Conservation (phyloP, 2,888 invertebrate genomes). For the Xanthia togata region DNA sequence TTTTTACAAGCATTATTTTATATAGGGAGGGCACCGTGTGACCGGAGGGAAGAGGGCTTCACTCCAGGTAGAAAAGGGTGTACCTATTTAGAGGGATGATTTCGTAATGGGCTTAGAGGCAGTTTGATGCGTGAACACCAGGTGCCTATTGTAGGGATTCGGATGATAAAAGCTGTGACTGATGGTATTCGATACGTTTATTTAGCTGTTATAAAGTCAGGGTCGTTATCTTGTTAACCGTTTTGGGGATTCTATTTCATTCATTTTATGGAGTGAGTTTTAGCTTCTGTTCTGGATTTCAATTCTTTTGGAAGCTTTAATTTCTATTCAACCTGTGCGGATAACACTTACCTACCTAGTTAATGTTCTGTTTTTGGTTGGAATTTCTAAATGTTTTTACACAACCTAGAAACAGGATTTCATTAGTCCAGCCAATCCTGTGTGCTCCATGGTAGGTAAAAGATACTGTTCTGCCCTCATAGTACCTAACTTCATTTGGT, state of each 20-base stretch:
- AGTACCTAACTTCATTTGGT: too few relatives aligned
- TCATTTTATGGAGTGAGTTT: background rate
- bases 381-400: background rate
- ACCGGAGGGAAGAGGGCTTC: conserved; percentile 72
- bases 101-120: conserved; percentile 80
- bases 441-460: too few relatives aligned
- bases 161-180: conserved; percentile 58
- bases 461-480: too few relatives aligned
- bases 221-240: conserved; percentile 29
- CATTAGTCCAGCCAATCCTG: too few relatives aligned
- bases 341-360: background rate
- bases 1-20: conserved; percentile 86
- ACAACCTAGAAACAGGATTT: background rate
- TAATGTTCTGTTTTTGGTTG: background rate
- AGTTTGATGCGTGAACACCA: conserved; percentile 75
- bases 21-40: conserved; percentile 84
- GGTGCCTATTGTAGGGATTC: conserved; percentile 75
- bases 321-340: too few relatives aligned
- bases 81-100: conserved; percentile 75
- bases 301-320: background rate
- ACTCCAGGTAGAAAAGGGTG: conserved; percentile 78
- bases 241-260: conserved; percentile 13
- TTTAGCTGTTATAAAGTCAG: conserved; percentile 43
- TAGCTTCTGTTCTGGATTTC: background rate
- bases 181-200: conserved; percentile 65